These are phyloP conservation scores for Sisor rabdophorus DNA, from an alignment of 2,113 vertebrate species.

Conservation along the genomic window DNA sequence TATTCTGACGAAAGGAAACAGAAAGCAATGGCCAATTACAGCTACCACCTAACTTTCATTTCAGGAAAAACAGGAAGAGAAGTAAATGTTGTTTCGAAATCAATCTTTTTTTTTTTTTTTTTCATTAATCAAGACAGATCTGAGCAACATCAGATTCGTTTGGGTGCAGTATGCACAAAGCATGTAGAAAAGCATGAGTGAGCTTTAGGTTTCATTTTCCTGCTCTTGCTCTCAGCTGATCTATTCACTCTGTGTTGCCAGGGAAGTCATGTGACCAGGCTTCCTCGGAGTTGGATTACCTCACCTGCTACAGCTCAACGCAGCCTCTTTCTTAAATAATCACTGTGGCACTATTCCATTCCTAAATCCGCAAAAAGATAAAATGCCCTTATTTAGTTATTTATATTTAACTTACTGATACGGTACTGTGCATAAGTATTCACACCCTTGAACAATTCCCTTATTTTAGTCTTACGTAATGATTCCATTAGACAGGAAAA, in stretches of 20 bases:
- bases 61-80: constrained; percentile 42
- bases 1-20: constrained; percentile 55
- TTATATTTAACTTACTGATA: background rate
- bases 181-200: background rate
- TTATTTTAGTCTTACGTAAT: background rate
- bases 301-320: background rate
- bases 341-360: background rate
- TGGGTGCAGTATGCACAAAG: background rate
- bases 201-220: constrained; percentile 62
- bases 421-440: background rate
- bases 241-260: background rate
- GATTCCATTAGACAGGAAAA: background rate
- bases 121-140: background rate
- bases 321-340: constrained; percentile 22
- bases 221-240: constrained; percentile 33
- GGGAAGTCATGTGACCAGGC: constrained; percentile 43
- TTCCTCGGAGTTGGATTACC: background rate
- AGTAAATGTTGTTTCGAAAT: too few species aligned
- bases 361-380: background rate
- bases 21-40: constrained; percentile 47
- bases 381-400: background rate
- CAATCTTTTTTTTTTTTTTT: background rate
- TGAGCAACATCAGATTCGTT: background rate
- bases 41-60: constrained; percentile 24
- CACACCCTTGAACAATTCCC: background rate